These are phyloP conservation scores for Manis crassicaudata DNA, from an alignment of 2,797 vertebrate species.

Conservation along the genomic window DNA sequence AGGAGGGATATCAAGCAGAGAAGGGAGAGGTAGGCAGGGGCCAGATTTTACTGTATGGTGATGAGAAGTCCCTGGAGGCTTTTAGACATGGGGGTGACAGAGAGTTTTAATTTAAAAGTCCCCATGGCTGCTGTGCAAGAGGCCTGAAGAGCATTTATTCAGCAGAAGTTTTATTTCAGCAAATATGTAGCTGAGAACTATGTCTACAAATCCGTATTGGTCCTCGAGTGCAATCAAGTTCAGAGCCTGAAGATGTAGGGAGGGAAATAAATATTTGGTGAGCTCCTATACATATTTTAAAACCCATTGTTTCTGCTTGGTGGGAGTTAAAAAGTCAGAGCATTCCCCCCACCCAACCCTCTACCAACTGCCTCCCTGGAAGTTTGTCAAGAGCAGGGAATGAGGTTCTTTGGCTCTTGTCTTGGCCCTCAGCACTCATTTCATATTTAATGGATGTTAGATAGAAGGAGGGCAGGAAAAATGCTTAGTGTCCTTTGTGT, in stretches of 20 bases:
- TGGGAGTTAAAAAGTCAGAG: not conserved
- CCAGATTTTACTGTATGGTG: not conserved
- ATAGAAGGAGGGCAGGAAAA: not conserved
- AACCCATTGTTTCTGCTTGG: not conserved
- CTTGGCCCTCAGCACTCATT: not conserved
- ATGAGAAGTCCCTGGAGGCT: not conserved
- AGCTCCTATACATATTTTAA: not conserved
- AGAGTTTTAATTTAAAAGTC: not conserved
- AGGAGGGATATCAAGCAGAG: too few species aligned
- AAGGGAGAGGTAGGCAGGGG: rapidly evolving
- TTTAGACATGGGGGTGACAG: not conserved
- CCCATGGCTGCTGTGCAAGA: not conserved
- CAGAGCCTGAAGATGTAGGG: not conserved
- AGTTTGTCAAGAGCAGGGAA: not conserved
- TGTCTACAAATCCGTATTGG: not conserved
- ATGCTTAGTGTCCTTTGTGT: not conserved
- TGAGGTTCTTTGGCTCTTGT: not conserved
- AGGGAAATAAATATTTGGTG: not conserved
- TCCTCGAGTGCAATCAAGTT: not conserved
- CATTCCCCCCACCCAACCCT: not conserved
- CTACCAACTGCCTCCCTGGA: not conserved
- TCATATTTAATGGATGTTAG: not conserved
- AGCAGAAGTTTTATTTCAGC: not conserved
- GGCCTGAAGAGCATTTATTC: not conserved
- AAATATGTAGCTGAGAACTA: not conserved